phyloP scores from a whole-genome alignment of 2,797 vertebrate species.

The Chaenodraco wilsoni region DNA sequence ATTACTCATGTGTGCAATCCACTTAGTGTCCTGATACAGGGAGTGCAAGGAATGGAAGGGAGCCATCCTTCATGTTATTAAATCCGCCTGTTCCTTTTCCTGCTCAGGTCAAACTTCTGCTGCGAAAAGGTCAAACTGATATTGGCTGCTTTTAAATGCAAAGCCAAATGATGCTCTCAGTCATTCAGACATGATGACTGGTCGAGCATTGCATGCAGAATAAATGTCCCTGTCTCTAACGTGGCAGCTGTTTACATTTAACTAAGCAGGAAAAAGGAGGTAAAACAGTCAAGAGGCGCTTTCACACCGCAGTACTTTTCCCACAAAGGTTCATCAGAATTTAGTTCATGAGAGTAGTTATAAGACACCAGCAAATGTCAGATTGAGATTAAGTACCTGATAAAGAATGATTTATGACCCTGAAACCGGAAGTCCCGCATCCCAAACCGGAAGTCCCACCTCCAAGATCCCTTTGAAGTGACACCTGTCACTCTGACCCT shows the following conservation, averaged over 20 bases:
- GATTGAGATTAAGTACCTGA: too few species aligned
- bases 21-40: not conserved
- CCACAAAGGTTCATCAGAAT: too few species aligned
- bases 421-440: too few species aligned
- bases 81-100: not conserved
- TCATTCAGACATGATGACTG: not conserved
- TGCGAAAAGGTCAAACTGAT: slow-evolving; percentile 1
- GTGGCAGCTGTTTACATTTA: not conserved
- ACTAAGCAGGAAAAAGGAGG: not conserved
- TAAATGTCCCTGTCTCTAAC: not conserved
- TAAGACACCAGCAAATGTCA: too few species aligned
- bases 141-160: not conserved
- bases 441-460: too few species aligned
- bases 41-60: not conserved
- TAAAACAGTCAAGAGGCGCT: not conserved
- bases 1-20: not conserved
- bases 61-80: not conserved
- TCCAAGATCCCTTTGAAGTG: too few species aligned
- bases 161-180: not conserved
- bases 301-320: too few species aligned
- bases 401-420: too few species aligned
- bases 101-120: not conserved
- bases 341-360: too few species aligned
- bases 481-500: too few species aligned
- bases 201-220: not conserved